Base-by-base conservation (phyloP, 1,140 invertebrate genomes). In the Glossosoma conforme region DNA sequence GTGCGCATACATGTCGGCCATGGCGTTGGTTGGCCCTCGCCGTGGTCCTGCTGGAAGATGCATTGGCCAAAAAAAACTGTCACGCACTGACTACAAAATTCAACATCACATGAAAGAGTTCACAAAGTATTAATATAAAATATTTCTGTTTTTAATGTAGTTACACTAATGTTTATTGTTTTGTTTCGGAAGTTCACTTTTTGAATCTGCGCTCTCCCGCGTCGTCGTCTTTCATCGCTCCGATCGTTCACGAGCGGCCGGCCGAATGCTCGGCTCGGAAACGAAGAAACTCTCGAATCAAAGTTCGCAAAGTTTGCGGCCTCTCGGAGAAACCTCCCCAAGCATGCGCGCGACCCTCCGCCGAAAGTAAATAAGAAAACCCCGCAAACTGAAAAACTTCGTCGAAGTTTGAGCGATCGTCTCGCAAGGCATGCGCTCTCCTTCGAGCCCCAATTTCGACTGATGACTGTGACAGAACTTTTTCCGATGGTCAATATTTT, bases 1-100 rank as follows among this genome's bases (percentile, higher is more conserved):
- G 40, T 79, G 77, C 46, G 77, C 77, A 61, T 82, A 86, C 67
- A 82, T 79, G 48, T 89, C 86, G 61, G 81, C 81, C 66, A 81
- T 83, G 45, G 75, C 75, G 49, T 77, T 72, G 59, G 77, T 67
- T 61, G 68, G 62, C 15, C 65, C 67, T 52, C 63, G 68, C 14
- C 40, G 44, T 22, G 49, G 49, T 54, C 64, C 66, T 63, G 70
- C 68, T 62, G 72, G 72, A 43, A 75, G 65, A 69, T 73, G 72
- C 72, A 75, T 75, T 62, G 66, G 65, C 66, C 67, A 33, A 11
- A 33, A n/a, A n/a, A n/a, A n/a, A n/a, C n/a, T n/a, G n/a, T n/a
- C n/a, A n/a, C n/a, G n/a, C n/a, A n/a, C n/a, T n/a, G n/a, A n/a
- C 6, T 8, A 13, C 35, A 5, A 13, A 37, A 37, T n/a, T n/a